Conservation (phyloP, 2,113 vertebrate genomes). For the Chionis minor region DNA sequence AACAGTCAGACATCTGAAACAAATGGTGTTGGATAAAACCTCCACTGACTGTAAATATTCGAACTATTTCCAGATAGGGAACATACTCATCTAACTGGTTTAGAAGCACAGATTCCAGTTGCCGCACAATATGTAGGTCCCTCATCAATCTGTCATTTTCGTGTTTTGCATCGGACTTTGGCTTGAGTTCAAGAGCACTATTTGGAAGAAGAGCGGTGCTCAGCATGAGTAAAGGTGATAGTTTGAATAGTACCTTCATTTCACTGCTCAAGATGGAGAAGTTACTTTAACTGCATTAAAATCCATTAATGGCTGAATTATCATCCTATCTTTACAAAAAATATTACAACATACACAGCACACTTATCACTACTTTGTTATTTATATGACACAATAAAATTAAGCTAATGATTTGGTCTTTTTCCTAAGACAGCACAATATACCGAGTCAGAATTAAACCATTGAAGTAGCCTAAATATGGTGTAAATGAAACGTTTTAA, state of each 20-base stretch:
- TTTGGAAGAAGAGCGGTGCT: neutral
- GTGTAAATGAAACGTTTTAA: rapidly evolving
- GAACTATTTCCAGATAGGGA: neutral
- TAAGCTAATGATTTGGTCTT: neutral
- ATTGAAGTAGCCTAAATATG: neutral
- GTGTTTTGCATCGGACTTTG: neutral
- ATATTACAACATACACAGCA: neutral
- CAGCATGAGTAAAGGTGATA: neutral
- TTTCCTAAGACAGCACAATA: neutral
- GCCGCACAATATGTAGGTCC: neutral
- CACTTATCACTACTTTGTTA: neutral
- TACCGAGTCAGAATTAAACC: neutral
- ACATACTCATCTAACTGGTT: neutral
- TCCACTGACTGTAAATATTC: neutral
- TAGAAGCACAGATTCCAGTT: neutral
- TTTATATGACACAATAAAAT: neutral
- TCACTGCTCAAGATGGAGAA: neutral
- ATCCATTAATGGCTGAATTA: neutral
- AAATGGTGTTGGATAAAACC: neutral
- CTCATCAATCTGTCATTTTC: neutral
- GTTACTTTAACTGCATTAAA: neutral
- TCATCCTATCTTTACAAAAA: neutral
- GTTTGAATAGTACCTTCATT: neutral
- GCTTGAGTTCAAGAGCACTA: rapidly evolving
- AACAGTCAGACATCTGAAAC: slow-evolving; percentile 8